Conservation (phyloP, 2,888 invertebrate species). For the Coleophora flavipennella region DNA sequence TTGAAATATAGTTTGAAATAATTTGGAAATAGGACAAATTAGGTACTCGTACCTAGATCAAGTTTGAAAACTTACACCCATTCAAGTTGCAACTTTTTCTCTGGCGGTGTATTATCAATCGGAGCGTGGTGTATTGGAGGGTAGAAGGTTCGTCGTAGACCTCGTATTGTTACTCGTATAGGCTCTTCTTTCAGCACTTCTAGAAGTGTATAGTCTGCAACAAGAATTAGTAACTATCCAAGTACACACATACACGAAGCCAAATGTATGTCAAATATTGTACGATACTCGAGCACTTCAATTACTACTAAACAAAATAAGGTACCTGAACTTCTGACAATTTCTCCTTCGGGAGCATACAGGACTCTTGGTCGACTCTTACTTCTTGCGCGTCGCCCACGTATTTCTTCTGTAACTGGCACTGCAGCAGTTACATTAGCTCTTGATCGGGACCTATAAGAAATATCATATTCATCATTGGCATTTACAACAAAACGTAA, state of each 20-base stretch:
- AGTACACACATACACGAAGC: background rate
- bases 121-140: conserved; percentile 89
- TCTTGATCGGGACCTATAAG: conserved; percentile 50
- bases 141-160: conserved; percentile 87
- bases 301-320: background rate
- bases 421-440: conserved; percentile 54
- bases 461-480: background rate
- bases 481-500: background rate
- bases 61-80: conserved; percentile 83
- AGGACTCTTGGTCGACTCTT: conserved; percentile 89
- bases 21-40: too few species aligned
- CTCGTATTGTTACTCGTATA: conserved; percentile 85
- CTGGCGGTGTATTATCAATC: conserved; percentile 88
- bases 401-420: conserved; percentile 50
- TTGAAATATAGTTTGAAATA: too few species aligned
- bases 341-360: conserved; percentile 87
- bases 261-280: too few species aligned
- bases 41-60: too few species aligned
- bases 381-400: conserved; percentile 78
- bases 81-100: conserved; percentile 89
- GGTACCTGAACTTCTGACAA: conserved; percentile 81
- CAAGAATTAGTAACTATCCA: background rate
- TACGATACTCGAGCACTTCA: too few species aligned
- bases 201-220: conserved; percentile 84
- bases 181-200: conserved; percentile 91